Base-by-base conservation (phyloP, 2,888 invertebrate species). In the Bellardia bayeri region DNA sequence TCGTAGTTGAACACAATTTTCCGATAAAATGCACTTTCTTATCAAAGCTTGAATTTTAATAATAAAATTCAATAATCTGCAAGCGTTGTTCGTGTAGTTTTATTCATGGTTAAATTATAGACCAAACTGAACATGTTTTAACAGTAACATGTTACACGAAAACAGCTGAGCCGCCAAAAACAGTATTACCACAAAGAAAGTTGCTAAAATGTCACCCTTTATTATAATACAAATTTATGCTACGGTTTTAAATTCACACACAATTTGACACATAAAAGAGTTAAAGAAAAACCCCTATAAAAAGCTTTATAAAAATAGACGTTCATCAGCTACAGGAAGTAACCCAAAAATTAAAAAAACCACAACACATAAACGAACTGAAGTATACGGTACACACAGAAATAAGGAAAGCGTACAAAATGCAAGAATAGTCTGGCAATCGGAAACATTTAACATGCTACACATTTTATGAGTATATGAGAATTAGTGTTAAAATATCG, bases 271-370 rank as follows among this genome's bases (percentile, higher is more conserved):
- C 23, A 14, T 9, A 68, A 71, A 71, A 16, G 37, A 11, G 54
- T 54, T 56, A 16, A 71, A 71, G 11, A 13, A n/a, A 71, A 37
- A 56, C 1, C 11, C 23, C 23, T 23, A 23, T 23, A 23, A 23
- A 23, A 23, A 23, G 23, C 23, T 23, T 23, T 23, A 23, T 33
- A 37, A 33, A 11, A 16, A 37, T 51, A 71, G 56, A 11, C 5
- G 8, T 56, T 54, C 37, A 37, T 71, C 71, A 54, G 54, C 11
- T 37, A 54, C 71, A 56, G 54, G 71, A 71, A 37, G 37, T 37
- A 33, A 37, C 33, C 51, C n/a, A 7, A 16, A 54, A 71, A 54
- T 6, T 4, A 71, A 56, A 8, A 16, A 54, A 54, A 54, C 2
- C 49, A 14, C 23, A 56, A 56, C 7, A 7, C 23, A 56, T 7